Conservation (phyloP, 2,113 vertebrate species). For the Ranitomeya variabilis region DNA sequence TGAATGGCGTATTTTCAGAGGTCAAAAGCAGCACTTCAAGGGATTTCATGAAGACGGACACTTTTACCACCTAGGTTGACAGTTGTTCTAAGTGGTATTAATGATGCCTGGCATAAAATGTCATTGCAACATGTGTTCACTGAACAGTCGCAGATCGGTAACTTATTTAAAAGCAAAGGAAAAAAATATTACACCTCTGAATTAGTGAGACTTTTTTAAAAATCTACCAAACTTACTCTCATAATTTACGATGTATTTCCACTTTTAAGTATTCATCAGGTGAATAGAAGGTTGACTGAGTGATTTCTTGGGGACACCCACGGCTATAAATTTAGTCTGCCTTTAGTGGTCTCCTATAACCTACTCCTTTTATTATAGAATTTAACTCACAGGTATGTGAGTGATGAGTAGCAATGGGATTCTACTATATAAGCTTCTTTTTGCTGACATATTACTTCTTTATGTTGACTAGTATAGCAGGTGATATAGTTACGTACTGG, state of each 20-base stretch:
- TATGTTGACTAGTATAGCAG: no score
- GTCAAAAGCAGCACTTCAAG: conserved; percentile 19
- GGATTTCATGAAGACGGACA: conserved; percentile 32
- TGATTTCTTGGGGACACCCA: no score
- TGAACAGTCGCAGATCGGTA: not conserved
- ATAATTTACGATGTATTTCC: not conserved
- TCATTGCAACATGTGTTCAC: not conserved
- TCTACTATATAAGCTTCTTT: no score
- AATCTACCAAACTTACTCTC: not conserved
- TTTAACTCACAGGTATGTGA: no score
- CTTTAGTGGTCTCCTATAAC: no score
- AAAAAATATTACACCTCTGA: not conserved
- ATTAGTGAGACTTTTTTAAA: not conserved
- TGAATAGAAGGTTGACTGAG: no score
- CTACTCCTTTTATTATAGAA: no score
- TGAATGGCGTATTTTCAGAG: conserved; percentile 12
- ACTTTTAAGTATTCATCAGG: not conserved
- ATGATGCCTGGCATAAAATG: conserved; percentile 29
- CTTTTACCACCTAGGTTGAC: conserved; percentile 34
- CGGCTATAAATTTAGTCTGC: no score
- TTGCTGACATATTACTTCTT: no score
- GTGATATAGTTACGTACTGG: no score
- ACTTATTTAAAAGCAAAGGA: not conserved
- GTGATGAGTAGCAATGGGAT: no score
- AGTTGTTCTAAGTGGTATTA: conserved; percentile 53